Base-by-base conservation (phyloP, 2,113 vertebrate genomes). In the Orycteropus afer region DNA sequence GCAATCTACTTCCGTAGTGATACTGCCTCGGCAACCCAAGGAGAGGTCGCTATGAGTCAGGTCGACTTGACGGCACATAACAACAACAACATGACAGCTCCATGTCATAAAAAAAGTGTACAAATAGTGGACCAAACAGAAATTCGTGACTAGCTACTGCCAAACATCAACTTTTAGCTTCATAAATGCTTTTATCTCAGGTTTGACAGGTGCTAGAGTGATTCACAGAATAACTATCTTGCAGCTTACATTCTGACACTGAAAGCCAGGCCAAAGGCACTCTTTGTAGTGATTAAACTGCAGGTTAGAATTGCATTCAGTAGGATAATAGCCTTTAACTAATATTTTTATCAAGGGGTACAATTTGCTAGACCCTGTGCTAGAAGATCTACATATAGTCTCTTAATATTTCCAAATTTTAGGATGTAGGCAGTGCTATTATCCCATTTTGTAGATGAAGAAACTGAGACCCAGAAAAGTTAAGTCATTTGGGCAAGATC, bases 351-450 rank as follows among this genome's bases (percentile, higher is more conserved):
- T 85, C 37, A 89, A 40, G 40, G 49, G 7, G 59, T 86, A 55
- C 7, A 34, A 78, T 51, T 14, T 61, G 22, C 27, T 25, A 78
- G 32, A n/a, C 20, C 51, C 18, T 15, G 10, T 81, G 34, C 67
- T 86, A 67, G 79, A 53, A 17, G 3, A 2, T 32, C n/a, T 85
- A 18, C 11, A 27, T 29, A 76, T 7, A 20, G 53, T 55, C 37
- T 91, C 45, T 93, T 67, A 67, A 29, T 45, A 63, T 20, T 86
- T 86, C 69, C 34, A 89, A 80, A 55, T 76, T 86, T 91, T 37
- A 32, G 7, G 10, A 82, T 25, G 17, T 27, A 88, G 42, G 1
- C 6, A 55, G 5, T n/a, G 37, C 63, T 40, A 45, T n/a, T n/a
- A 88, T 73, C 5, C 55, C 37, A 37, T 73, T 91, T 89, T 63